Conservation (phyloP, 2,888 invertebrate genomes). For the Macaria liturata region DNA sequence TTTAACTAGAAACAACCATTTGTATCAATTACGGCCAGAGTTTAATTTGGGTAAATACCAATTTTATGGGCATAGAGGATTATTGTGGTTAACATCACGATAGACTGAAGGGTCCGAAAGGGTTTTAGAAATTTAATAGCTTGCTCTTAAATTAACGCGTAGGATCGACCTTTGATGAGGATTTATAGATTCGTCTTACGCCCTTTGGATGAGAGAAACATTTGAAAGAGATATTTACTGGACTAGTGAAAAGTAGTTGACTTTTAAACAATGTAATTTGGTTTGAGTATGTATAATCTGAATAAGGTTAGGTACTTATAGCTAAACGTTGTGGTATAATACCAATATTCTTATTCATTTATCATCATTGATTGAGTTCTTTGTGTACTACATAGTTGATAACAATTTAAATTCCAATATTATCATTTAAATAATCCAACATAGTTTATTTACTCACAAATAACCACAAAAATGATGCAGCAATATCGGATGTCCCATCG, state of each 20-base stretch:
- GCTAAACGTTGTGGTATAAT: too few relatives aligned
- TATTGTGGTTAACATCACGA: slow-evolving; percentile 58
- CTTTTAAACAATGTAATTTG: too few relatives aligned
- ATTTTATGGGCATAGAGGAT: slow-evolving; percentile 72
- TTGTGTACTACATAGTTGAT: too few relatives aligned
- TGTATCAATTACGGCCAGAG: slow-evolving; percentile 75
- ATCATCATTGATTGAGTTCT: too few relatives aligned
- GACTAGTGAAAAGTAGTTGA: too few relatives aligned
- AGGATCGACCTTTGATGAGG: slow-evolving; percentile 55
- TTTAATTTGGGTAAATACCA: slow-evolving; percentile 80
- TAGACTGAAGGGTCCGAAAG: slow-evolving; percentile 51
- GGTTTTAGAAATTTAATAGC: slow-evolving; percentile 72
- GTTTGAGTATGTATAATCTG: too few relatives aligned
- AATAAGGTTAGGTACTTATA: too few relatives aligned
- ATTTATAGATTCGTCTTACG: slow-evolving; percentile 56
- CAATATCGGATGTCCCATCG: slow-evolving; percentile 70
- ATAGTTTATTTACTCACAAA: slow-evolving; percentile 4
- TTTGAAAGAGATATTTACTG: too few relatives aligned
- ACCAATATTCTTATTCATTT: too few relatives aligned
- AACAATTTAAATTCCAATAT: too few relatives aligned
- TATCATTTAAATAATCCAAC: too few relatives aligned
- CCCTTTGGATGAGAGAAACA: not conserved
- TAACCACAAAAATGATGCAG: slow-evolving; percentile 57
- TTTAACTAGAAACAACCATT: slow-evolving; percentile 79
- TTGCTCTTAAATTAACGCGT: slow-evolving; percentile 49